Evolutionary conservation across 37 sponge, comb jelly and placozoan genomes (phyloP), one percentile per base, ranked within the genome.

Genomic region (Chondrilla cf. caribensis): DNA sequence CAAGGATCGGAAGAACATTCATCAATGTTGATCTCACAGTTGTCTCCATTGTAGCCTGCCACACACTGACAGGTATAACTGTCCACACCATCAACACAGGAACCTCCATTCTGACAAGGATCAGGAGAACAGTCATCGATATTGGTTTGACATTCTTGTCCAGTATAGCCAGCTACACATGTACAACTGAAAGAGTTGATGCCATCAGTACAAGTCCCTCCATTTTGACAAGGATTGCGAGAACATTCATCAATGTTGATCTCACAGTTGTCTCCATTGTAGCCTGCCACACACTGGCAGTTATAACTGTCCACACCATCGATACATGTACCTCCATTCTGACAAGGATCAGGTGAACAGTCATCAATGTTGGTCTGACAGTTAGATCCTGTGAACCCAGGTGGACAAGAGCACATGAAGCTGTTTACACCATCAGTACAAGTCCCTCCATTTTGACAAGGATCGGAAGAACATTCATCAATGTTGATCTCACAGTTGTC

Each of bases 11-110:
- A 42, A 22, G 58, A 40, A 82, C 92, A 91, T 25, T 87, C 88
- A 82, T 91, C 40, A 44, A 91, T 85, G 28, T 91, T 80, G 15
- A 33, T 70, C 8, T 67, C 80, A 87, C 92, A 91, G 28, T 35
- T n/a, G 3, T 4, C 8, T 17, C 88, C 92, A 42, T 82, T 91
- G 75, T 73, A 91, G 28, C 92, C 92, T 58, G 85, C 38, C n/a
- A 18, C n/a, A 67, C 92, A 91, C 5, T 38, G 19, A 71, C 92
- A 91, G 1, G n/a, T 35, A 26, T 33, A 68, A 51, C 60, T 86
- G 58, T 78, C 32, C 26, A 68, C 70, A n/a, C 32, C 70, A 81
- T 81, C 65, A 7, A 81, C 67, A 81, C 82, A 81, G n/a, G 41
- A 18, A 40, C 66, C 82, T 1, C 47, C 47, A 62, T 81, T 81